Base-by-base conservation (phyloP, 2,113 vertebrate genomes). In the Phodopus roborovskii region DNA sequence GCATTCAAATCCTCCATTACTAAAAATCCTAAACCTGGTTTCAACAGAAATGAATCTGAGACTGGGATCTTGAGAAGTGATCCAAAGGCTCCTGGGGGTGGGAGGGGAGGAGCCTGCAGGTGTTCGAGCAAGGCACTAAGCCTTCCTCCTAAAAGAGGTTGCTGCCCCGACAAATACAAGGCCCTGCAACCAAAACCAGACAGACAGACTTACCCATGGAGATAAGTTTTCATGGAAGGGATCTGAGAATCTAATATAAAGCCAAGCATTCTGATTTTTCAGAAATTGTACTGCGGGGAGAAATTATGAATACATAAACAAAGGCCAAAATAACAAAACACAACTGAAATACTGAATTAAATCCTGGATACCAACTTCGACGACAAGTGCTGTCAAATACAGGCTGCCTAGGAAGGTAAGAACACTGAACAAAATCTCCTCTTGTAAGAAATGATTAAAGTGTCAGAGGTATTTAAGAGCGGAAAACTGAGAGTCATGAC, bases 11-110 rank as follows among this genome's bases (percentile, higher is more conserved):
- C 74, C 36, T 90, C 64, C 91, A 85, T 60, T 19, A 45, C 28
- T 91, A 12, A 58, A 81, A 91, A 64, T 82, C 88, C 45, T 88
- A 75, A 90, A 82, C 82, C 10, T 89, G 39, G 70, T 68, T 94
- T 88, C 68, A 60, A 58, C 0, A 91, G 28, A 81, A 30, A 48
- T 75, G 70, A 88, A 56, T 45, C 33, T 70, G 75, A 56, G 62
- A 33, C 13, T 56, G 45, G 71, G 60, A 42, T 26, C 15, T 66
- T 91, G 36, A 75, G 50, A 84, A 68, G 13, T 77, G 73, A 91
- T 70, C 64, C 87, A 26, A 70, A 33, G 6, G 22, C 20, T 87
- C 74, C 79, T 33, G 2, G 15, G 19, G 24, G 26, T 53, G 58
- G 78, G 7, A 74, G 42, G 26, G 19, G 26, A 85, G 64, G 30